Conservation (phyloP, 2,113 vertebrate species). For the Anguilla japonica region DNA sequence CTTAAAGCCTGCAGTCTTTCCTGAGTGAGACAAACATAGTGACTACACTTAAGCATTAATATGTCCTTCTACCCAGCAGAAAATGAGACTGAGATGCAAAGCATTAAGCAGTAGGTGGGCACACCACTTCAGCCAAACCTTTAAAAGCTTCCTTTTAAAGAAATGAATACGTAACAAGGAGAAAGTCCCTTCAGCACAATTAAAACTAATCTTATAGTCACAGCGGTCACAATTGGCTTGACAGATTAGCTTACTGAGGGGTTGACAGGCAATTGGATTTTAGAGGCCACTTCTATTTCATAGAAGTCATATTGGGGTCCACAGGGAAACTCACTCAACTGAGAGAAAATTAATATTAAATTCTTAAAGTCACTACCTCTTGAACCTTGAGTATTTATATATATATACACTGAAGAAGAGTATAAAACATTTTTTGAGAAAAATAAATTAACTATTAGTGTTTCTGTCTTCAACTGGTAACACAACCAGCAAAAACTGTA, state of each 20-base stretch:
- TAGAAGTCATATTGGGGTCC: slow-evolving; percentile 7
- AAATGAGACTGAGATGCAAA: background rate
- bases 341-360: background rate
- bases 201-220: slow-evolving; percentile 48
- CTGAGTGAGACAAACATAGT: background rate
- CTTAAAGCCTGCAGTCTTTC: background rate
- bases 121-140: background rate
- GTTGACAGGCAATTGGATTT: slow-evolving; percentile 41
- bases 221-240: slow-evolving; percentile 50
- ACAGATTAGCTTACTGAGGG: slow-evolving; percentile 32
- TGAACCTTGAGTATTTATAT: background rate
- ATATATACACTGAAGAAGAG: background rate
- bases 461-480: background rate
- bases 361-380: background rate
- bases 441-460: background rate
- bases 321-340: background rate
- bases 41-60: background rate
- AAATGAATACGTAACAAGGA: slow-evolving; percentile 5
- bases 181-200: slow-evolving; percentile 28
- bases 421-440: background rate
- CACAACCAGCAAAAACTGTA: background rate
- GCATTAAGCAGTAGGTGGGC: background rate
- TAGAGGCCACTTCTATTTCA: slow-evolving; percentile 1
- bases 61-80: background rate
- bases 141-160: background rate